Evolutionary conservation across 1,140 invertebrate species (phyloP), one percentile per base, ranked within the genome.

Genomic region (Sesamia nonagrioides): DNA sequence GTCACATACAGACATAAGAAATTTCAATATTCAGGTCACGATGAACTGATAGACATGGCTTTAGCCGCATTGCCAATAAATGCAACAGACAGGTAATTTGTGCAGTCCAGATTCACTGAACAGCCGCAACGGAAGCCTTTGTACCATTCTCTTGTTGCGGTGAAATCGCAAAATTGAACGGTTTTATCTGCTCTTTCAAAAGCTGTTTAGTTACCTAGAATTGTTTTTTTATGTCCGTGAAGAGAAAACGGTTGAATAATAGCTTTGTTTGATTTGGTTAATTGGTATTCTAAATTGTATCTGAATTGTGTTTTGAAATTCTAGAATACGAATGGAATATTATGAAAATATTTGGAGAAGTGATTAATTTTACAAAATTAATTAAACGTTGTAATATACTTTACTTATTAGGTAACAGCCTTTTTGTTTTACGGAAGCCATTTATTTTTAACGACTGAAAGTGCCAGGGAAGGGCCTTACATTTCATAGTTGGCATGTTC

Each of bases 41-140:
- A 45, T 73, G 37, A 13, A 58, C n/a, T 56, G 52, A 56, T 73
- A 73, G 18, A 60, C 52, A 52, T 21, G 37, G 50, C 50, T 3
- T 42, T 6, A 71, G 50, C 75, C 9, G 42, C 9, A 69, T 77
- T 66, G 35, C 66, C 68, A 61, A 69, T 58, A 71, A 71, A 71
- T 78, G 77, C 42, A 63, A 5, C 66, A 18, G 66, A 78, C 66
- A 72, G 77, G 77, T 78, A 78, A 72, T 78, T 52, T 58, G 42
- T 78, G 56, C 35, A 58, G 18, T 17, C 37, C 50, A 37, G n/a
- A 63, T 63, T 40, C 33, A 9, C 4, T 33, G 48, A 40, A 40
- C 50, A 15, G 33, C 33, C 50, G 42, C 63, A 37, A 52, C 68
- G 35, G 17, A 4, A 17, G 40, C 61, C 63, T 68, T 48, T 68